Evolutionary conservation across 2,113 vertebrate genomes (phyloP).

Genomic region (Oreochromis niloticus): DNA sequence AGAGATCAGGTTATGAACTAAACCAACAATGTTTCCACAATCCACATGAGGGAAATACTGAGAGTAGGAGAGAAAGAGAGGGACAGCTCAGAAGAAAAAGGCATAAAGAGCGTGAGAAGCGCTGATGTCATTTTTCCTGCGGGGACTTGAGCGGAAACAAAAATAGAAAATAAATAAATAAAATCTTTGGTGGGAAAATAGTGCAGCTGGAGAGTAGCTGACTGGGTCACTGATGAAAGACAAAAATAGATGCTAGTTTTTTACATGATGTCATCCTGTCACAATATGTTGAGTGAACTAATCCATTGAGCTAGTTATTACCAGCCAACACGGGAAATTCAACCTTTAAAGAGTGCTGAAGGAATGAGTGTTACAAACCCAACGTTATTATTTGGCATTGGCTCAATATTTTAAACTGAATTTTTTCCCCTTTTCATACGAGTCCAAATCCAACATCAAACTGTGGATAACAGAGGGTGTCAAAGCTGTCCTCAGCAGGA

Average conservation of each 20-base stretch:
- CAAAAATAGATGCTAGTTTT: not conserved
- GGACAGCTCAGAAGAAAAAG: slow-evolving; percentile 19
- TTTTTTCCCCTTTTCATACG: not conserved
- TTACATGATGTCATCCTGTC: not conserved
- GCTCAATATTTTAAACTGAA: not conserved
- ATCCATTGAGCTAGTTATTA: not conserved
- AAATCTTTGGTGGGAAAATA: slow-evolving; percentile 18
- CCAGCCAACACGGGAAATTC: not conserved
- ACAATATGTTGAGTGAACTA: not conserved
- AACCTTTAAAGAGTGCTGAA: not conserved
- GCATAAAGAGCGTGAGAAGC: slow-evolving; percentile 52
- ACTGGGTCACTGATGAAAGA: not conserved
- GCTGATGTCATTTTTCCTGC: slow-evolving; percentile 8
- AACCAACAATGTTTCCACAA: not conserved
- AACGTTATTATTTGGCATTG: not conserved
- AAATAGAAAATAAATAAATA: not conserved
- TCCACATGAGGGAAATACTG: not conserved
- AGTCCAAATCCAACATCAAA: not conserved
- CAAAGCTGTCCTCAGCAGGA: not conserved
- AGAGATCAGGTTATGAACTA: not conserved
- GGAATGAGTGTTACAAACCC: not conserved
- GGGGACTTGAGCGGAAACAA: not conserved
- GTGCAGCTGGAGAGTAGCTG: not conserved
- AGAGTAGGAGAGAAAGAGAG: not conserved
- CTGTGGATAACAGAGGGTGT: not conserved